phyloP scores from a whole-genome alignment of 2,113 vertebrate genomes.

The Crotalus horridus region DNA sequence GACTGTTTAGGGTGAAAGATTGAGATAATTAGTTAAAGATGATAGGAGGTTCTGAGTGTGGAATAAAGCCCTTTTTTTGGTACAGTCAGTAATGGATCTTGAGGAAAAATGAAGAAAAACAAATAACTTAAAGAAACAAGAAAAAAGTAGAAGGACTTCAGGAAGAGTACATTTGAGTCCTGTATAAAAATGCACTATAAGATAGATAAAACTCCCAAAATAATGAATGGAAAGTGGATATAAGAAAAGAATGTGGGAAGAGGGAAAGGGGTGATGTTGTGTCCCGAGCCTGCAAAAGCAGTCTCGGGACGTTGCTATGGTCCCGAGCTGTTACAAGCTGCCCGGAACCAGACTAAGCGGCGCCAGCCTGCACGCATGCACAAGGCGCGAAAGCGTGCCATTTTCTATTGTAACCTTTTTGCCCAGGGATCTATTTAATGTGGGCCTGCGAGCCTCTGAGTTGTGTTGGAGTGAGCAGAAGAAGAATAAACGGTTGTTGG shows the following conservation, averaged over 20 bases:
- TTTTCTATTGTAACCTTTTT: too few species aligned
- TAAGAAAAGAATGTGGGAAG: not conserved
- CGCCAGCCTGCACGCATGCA: too few species aligned
- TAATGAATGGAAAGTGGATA: not conserved
- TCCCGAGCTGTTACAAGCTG: too few species aligned
- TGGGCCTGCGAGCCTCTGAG: too few species aligned
- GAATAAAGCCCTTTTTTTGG: not conserved
- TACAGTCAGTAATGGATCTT: not conserved
- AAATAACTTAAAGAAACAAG: not conserved
- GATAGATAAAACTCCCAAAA: not conserved
- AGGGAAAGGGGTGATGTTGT: not conserved
- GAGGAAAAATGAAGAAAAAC: not conserved
- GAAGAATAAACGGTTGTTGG: too few species aligned
- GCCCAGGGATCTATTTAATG: too few species aligned
- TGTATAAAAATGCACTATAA: not conserved
- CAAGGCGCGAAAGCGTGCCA: too few species aligned
- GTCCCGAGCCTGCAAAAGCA: too few species aligned
- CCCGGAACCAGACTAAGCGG: too few species aligned
- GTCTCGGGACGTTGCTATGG: too few species aligned
- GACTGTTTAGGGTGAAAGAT: not conserved
- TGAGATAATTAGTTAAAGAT: not conserved
- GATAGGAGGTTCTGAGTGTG: not conserved
- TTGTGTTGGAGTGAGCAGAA: too few species aligned
- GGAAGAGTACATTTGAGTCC: not conserved
- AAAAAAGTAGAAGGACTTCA: not conserved